Evolutionary conservation across 1,140 invertebrate species (phyloP).

Genomic region (Drosophila busckii): DNA sequence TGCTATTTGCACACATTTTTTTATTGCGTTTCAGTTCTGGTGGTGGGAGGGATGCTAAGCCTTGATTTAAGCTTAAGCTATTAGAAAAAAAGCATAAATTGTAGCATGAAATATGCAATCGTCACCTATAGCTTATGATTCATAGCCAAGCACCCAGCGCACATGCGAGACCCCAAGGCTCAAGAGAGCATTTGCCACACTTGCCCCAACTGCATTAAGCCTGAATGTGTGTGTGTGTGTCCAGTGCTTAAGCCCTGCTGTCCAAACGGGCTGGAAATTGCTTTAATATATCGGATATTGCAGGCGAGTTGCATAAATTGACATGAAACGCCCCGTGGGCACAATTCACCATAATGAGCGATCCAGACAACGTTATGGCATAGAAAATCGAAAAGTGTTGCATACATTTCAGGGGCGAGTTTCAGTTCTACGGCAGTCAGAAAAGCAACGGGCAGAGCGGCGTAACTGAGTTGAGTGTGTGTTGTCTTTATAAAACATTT

Average conservation of each 20-base stretch:
- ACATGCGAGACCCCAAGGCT: constrained; percentile 28
- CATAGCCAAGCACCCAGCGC: constrained; percentile 7
- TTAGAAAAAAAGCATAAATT: too few species aligned
- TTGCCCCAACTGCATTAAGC: constrained; percentile 60
- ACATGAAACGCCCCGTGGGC: constrained; percentile 70
- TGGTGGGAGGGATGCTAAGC: constrained; percentile 35
- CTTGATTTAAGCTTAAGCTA: too few species aligned
- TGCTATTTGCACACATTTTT: constrained; percentile 11
- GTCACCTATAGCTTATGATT: background rate
- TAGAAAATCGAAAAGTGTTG: constrained; percentile 46
- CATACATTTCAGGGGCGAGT: background rate
- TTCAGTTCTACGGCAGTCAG: too few species aligned
- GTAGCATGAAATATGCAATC: too few species aligned
- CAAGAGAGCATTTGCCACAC: constrained; percentile 55
- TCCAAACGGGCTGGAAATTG: constrained; percentile 62
- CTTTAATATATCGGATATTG: constrained; percentile 76
- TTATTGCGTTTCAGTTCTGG: constrained; percentile 52
- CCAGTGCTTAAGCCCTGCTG: constrained; percentile 23
- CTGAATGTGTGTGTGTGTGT: constrained; percentile 38
- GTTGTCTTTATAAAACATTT: too few species aligned
- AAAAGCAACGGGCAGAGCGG: too few species aligned
- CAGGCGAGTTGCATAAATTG: constrained; percentile 75
- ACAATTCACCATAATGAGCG: constrained; percentile 53
- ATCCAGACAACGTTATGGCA: constrained; percentile 21
- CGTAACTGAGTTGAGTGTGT: too few species aligned